These are phyloP conservation scores for Dufourea novaeangliae DNA, from an alignment of 1,140 invertebrate genomes.

Conservation along the genomic window DNA sequence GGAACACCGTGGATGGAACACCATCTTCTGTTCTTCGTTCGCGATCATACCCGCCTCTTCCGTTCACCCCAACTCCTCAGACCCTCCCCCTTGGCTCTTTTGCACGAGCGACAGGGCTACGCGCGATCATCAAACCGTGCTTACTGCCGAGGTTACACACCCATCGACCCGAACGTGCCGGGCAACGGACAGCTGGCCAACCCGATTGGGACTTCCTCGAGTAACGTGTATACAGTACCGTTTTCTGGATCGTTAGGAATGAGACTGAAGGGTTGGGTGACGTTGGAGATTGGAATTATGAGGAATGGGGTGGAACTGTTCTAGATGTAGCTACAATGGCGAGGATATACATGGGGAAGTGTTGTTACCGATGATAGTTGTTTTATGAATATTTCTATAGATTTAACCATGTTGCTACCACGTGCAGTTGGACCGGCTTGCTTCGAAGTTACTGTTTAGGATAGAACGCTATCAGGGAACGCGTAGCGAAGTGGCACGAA, in stretches of 20 bases:
- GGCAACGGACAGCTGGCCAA: conserved; percentile 55
- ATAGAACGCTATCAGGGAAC: too few relatives aligned
- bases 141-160: conserved; percentile 65
- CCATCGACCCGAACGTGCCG: conserved; percentile 53
- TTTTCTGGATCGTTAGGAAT: not conserved
- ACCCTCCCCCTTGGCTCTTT: conserved; percentile 12
- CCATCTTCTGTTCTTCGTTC: conserved; percentile 50
- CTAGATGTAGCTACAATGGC: too few relatives aligned
- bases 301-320: too few relatives aligned
- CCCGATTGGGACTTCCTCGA: conserved; percentile 51
- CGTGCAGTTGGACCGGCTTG: too few relatives aligned
- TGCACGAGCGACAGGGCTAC: conserved; percentile 56
- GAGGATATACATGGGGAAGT: too few relatives aligned
- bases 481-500: too few relatives aligned
- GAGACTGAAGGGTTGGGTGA: too few relatives aligned
- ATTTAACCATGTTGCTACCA: too few relatives aligned
- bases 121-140: conserved; percentile 61
- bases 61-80: conserved; percentile 10
- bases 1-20: conserved; percentile 48
- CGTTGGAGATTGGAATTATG: too few relatives aligned
- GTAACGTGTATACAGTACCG: conserved; percentile 11
- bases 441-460: too few relatives aligned
- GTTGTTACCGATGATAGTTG: too few relatives aligned
- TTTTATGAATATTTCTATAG: too few relatives aligned
- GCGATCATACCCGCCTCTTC: conserved; percentile 27